Percentiles rank a stretch among this genome's conserved stretches.
Evolutionary conservation across 64 coral and sea anemone genomes (phyloP).

Genomic region (Cladopsammia gracilis): DNA sequence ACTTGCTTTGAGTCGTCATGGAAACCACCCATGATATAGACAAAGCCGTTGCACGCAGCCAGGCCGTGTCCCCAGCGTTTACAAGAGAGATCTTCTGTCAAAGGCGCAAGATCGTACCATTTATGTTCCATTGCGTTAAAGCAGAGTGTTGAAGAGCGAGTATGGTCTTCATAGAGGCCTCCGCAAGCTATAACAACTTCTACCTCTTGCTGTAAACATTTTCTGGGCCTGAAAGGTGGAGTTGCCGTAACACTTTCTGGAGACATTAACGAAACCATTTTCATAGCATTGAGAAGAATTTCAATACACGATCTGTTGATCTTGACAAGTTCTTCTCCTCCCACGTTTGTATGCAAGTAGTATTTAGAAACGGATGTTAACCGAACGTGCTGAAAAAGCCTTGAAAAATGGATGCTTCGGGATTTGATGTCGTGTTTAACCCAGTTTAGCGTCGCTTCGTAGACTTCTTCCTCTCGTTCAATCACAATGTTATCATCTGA

Average conservation of each 20-base stretch:
- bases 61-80: slow-evolving; percentile 21
- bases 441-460: too few species aligned
- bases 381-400: too few species aligned
- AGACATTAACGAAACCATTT: not conserved
- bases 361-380: too few species aligned
- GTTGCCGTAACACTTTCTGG: not conserved
- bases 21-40: slow-evolving; percentile 26
- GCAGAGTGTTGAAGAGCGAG: not conserved
- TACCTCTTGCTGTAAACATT: slow-evolving; percentile 25
- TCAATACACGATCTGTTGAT: too few species aligned
- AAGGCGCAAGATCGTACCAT: slow-evolving; percentile 47
- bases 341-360: too few species aligned
- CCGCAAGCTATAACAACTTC: slow-evolving; percentile 19
- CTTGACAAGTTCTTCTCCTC: too few species aligned
- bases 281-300: not conserved
- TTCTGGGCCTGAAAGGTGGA: not conserved
- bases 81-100: not conserved
- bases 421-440: too few species aligned
- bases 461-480: too few species aligned
- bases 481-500: too few species aligned
- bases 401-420: too few species aligned
- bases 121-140: not conserved
- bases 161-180: not conserved
- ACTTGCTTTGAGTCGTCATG: too few species aligned
- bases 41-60: not conserved